Percentiles rank a stretch among this genome's conserved stretches.
phyloP scores from a whole-genome alignment of 2,113 vertebrate genomes.

The Eidolon helvum region DNA sequence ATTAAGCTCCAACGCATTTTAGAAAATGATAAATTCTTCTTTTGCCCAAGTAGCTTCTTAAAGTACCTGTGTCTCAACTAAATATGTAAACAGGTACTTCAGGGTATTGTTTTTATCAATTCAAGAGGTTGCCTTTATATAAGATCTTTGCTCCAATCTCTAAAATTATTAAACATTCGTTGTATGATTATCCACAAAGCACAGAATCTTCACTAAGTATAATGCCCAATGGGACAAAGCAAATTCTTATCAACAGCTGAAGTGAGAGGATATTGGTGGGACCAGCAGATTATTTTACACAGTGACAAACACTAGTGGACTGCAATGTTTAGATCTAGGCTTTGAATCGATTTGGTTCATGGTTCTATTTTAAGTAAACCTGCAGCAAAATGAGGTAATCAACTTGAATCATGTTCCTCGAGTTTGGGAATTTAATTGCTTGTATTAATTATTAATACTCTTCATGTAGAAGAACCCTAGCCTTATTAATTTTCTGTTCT shows the following conservation, averaged over 20 bases:
- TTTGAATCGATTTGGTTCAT: not conserved
- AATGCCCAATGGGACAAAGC: not conserved
- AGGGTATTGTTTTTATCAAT: not conserved
- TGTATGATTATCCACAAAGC: not conserved
- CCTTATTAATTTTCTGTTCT: conserved; percentile 27
- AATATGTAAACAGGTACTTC: not conserved
- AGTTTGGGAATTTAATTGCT: conserved; percentile 54
- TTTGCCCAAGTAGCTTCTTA: not conserved
- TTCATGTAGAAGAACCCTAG: not conserved
- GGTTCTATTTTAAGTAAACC: conserved; percentile 50
- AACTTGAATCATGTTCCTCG: conserved; percentile 27
- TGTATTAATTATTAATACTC: conserved; percentile 52
- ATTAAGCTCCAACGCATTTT: not conserved
- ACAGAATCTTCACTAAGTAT: not conserved
- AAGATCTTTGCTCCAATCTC: not conserved
- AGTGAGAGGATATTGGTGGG: not conserved
- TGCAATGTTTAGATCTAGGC: not conserved
- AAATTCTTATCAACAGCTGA: not conserved
- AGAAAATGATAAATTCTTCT: not conserved
- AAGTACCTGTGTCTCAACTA: not conserved
- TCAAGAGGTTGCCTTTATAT: not conserved
- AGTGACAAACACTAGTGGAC: not conserved
- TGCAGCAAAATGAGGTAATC: conserved; percentile 40
- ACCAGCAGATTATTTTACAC: not conserved
- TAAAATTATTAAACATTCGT: not conserved